These are phyloP conservation scores for Centropyge bicolor DNA, from an alignment of 2,797 vertebrate genomes.

Conservation along the genomic window DNA sequence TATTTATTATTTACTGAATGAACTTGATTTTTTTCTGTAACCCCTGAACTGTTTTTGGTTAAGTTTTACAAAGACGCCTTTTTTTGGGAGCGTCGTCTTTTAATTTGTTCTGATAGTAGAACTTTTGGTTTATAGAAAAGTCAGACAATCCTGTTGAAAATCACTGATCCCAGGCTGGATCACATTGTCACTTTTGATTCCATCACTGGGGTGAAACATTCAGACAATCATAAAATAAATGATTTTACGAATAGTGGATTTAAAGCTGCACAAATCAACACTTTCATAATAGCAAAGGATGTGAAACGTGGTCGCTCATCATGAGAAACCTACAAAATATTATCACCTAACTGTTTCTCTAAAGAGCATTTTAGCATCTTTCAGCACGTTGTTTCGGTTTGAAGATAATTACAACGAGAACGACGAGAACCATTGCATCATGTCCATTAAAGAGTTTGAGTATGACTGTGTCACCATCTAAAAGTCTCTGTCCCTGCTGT, in stretches of 20 bases:
- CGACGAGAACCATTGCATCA: background rate
- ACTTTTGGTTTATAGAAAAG: background rate
- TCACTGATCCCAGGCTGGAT: background rate
- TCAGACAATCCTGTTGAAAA: too few species aligned
- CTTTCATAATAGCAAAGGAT: background rate
- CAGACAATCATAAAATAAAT: background rate
- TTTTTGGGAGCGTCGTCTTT: background rate
- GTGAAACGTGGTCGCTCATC: background rate
- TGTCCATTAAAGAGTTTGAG: background rate
- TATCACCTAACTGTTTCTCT: background rate
- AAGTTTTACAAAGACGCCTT: too few species aligned
- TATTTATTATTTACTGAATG: too few species aligned
- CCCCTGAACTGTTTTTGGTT: too few species aligned
- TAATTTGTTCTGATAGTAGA: background rate
- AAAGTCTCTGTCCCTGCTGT: constrained; percentile 12
- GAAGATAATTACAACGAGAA: background rate
- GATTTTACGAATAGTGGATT: background rate
- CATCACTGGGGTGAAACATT: background rate
- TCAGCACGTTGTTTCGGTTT: background rate
- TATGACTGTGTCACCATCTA: background rate
- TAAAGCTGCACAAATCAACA: background rate
- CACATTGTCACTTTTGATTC: background rate
- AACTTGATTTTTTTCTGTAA: too few species aligned
- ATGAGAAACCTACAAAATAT: background rate
- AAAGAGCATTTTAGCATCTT: background rate